Evolutionary conservation across 2,113 vertebrate genomes (phyloP).

Genomic region (Mirza zaza): DNA sequence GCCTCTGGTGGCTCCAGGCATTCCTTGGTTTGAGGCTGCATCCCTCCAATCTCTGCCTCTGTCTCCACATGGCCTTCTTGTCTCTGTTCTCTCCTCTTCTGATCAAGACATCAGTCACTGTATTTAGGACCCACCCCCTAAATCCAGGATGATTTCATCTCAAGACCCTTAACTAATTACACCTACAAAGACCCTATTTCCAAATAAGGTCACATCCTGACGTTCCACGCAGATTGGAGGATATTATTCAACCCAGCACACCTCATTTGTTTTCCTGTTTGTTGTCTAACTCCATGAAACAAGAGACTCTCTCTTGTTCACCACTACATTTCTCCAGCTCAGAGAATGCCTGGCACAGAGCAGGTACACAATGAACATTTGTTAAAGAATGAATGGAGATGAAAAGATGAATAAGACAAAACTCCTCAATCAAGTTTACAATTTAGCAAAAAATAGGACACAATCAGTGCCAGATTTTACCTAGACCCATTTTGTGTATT

Average conservation of each 20-base stretch:
- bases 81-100: background rate
- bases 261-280: background rate
- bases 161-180: background rate
- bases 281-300: background rate
- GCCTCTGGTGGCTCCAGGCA: background rate
- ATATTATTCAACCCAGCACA: background rate
- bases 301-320: background rate
- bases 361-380: background rate
- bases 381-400: background rate
- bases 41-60: background rate
- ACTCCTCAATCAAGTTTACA: background rate
- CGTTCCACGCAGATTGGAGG: background rate
- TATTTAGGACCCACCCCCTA: background rate
- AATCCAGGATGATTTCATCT: background rate
- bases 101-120: background rate
- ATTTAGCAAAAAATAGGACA: background rate
- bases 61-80: background rate
- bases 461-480: background rate
- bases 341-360: background rate
- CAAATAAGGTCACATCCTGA: background rate
- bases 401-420: slow-evolving; percentile 14
- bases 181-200: background rate
- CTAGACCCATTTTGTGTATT: background rate
- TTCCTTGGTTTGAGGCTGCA: no score
- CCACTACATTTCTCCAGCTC: background rate